Evolutionary conservation across 2,888 invertebrate genomes (phyloP), one percentile per base, ranked within the genome.

Genomic region (Aphidius colemani): DNA sequence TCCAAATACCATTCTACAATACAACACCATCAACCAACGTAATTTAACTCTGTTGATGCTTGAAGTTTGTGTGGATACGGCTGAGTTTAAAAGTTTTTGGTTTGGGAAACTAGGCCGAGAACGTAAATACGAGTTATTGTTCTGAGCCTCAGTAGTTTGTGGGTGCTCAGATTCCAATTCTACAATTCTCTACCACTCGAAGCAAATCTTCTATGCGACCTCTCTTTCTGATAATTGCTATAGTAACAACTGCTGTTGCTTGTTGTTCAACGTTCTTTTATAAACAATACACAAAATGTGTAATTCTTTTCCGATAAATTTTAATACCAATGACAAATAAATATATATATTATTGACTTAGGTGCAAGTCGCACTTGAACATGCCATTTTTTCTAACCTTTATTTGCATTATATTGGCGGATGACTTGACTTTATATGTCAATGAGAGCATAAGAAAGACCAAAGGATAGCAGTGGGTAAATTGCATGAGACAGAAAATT

Each of bases 91-190:
- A 30, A 30, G 30, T 30, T 30, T 30, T 30, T 30, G 30, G 30
- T 64, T 69, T 66, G 59, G 11, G 51, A 67, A 69, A 70, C 64
- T 70, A 69, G 70, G 69, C 67, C 70, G 70, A 69, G 65, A 62
- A 67, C 70, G 67, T 70, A 70, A 70, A 70, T 70, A 69, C 67
- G 70, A 70, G 70, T 70, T 69, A 70, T 69, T 70, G 70, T 70
- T 68, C 69, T 63, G 57, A 57, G 56, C 61, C 67, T 61, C 61
- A 11, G 48, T 53, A 63, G 66, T 67, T 66, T 66, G 61, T 61
- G 55, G 64, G 57, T 53, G 49, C 51, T 18, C 61, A 57, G 51
- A 49, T 59, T 64, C 49, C 53, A 59, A 64, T 64, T 64, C 59
- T 39, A 48, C 59, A 59, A 64, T 53, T 5, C 30, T 30, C 4